Conservation (phyloP, 1,140 invertebrate genomes). For the Lucilia cuprina region DNA sequence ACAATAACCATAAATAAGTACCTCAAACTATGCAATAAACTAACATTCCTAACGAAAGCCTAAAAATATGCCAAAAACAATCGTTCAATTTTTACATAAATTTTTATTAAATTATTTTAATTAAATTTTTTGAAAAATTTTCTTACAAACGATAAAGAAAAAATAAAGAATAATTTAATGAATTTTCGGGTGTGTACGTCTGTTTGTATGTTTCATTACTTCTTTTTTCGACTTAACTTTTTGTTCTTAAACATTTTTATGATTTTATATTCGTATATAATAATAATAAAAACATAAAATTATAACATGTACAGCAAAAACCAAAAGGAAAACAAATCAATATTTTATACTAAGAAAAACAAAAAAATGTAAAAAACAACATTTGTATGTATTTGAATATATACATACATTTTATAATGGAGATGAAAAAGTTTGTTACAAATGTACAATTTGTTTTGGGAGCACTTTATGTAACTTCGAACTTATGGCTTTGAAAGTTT, state of each 20-base stretch:
- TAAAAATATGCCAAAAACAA: background rate
- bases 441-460: no score
- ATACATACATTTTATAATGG: no score
- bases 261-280: background rate
- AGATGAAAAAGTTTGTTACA: no score
- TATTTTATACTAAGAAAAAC: background rate
- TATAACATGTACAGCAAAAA: background rate
- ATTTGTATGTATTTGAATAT: no score
- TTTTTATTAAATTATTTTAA: background rate
- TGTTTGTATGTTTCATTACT: background rate
- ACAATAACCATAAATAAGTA: background rate
- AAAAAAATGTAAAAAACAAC: background rate
- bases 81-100: background rate
- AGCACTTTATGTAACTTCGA: no score
- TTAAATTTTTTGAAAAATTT: background rate
- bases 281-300: background rate
- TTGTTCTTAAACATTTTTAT: background rate
- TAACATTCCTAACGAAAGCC: background rate
- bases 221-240: no score
- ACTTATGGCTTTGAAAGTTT: no score
- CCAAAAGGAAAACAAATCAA: background rate
- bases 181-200: background rate
- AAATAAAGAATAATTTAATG: background rate
- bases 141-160: background rate
- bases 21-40: conserved; percentile 1